These are phyloP conservation scores for Pangasius mekongensis DNA, from an alignment of 2,797 vertebrate species.

Conservation along the genomic window DNA sequence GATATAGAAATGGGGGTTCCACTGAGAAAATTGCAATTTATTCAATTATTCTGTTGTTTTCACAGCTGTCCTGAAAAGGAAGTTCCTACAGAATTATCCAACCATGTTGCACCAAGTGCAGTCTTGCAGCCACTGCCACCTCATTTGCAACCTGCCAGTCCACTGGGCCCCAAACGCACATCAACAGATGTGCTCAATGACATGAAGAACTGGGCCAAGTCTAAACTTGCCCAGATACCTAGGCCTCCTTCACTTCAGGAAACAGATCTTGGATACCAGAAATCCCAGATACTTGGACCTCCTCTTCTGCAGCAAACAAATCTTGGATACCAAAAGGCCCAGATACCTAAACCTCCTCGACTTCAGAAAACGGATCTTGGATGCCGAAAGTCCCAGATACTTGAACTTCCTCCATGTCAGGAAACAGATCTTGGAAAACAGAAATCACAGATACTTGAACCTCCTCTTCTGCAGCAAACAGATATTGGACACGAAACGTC, in stretches of 20 bases:
- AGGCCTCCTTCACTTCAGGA: not conserved
- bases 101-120: slow-evolving; percentile 16
- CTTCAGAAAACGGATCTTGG: not conserved
- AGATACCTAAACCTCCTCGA: not conserved
- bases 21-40: not conserved
- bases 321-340: not conserved
- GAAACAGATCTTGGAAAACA: no score
- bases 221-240: not conserved
- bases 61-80: slow-evolving; percentile 48
- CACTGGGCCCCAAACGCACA: not conserved
- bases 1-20: not conserved
- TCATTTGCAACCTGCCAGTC: slow-evolving; percentile 8
- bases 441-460: not conserved
- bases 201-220: slow-evolving; percentile 21
- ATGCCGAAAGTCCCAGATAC: not conserved
- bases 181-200: slow-evolving; percentile 34
- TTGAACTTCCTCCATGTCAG: not conserved
- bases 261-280: slow-evolving; percentile 5
- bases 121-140: not conserved
- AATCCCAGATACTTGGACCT: not conserved
- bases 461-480: not conserved
- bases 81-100: slow-evolving; percentile 23
- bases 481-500: not conserved
- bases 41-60: slow-evolving; percentile 8
- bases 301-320: not conserved